phyloP scores from a whole-genome alignment of 2,888 invertebrate genomes.

The Polyommatus iphigenia region DNA sequence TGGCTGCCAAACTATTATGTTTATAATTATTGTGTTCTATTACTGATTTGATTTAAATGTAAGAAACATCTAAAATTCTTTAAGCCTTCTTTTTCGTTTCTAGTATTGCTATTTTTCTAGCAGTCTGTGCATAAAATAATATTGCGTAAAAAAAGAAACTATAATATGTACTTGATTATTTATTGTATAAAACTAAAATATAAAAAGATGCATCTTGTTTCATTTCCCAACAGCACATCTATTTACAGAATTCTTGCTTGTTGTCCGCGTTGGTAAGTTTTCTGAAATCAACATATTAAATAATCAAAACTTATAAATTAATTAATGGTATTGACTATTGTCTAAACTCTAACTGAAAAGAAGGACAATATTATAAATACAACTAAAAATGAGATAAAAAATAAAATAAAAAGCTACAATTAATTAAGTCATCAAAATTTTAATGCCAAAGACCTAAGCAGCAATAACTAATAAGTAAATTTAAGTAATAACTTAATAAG shows the following conservation, averaged over 20 bases:
- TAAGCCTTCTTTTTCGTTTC: neutral
- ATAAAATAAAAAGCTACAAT: too few species aligned
- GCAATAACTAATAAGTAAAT: too few species aligned
- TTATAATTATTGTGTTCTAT: too few species aligned
- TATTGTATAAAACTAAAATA: constrained; percentile 33
- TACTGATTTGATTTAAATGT: too few species aligned
- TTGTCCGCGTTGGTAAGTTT: constrained; percentile 66
- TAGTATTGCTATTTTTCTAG: neutral
- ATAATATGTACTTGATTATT: neutral
- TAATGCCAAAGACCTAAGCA: too few species aligned
- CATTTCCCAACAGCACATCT: constrained; percentile 56
- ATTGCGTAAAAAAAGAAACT: neutral
- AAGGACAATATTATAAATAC: too few species aligned
- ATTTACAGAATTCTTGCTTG: constrained; percentile 67
- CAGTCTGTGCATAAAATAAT: neutral
- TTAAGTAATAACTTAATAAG: too few species aligned
- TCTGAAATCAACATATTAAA: constrained; percentile 45
- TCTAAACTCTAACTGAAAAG: too few species aligned
- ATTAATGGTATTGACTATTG: neutral
- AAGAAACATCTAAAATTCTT: too few species aligned
- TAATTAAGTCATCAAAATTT: too few species aligned
- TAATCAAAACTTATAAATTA: neutral
- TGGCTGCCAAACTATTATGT: neutral
- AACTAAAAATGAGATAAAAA: too few species aligned
- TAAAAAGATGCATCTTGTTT: neutral